Evolutionary conservation across 2,113 vertebrate species (phyloP).

Genomic region (Tragelaphus scriptus): DNA sequence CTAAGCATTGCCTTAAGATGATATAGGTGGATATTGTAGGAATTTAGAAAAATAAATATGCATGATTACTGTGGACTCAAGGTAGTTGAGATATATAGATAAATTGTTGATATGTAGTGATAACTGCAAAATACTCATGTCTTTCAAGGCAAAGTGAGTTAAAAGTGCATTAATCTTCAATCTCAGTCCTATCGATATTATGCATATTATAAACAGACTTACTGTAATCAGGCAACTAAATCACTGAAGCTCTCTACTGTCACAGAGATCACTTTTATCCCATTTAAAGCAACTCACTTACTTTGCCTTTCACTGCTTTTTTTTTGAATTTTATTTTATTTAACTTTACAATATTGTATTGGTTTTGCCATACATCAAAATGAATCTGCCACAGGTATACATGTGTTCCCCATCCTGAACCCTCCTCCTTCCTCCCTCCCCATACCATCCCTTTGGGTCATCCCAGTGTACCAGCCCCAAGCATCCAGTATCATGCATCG

Average conservation of each 20-base stretch:
- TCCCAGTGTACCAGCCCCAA: no score
- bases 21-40: neutral
- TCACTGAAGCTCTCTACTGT: neutral
- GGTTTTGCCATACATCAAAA: no score
- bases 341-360: neutral
- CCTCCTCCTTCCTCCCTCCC: no score
- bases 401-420: no score
- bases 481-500: no score
- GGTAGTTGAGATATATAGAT: neutral
- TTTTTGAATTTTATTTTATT: neutral
- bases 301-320: neutral
- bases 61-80: neutral
- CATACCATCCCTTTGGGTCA: no score
- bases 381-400: no score
- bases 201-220: neutral
- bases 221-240: neutral
- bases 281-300: neutral
- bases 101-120: neutral
- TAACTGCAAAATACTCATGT: neutral
- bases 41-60: neutral
- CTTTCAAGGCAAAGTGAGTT: neutral
- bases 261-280: neutral
- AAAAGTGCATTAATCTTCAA: neutral
- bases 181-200: neutral
- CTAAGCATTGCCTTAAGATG: neutral